A percentile compares a stretch with the other conserved stretches of the same genome.
Conservation (phyloP, 2,888 invertebrate species). For the Trissoscelio sp. region DNA sequence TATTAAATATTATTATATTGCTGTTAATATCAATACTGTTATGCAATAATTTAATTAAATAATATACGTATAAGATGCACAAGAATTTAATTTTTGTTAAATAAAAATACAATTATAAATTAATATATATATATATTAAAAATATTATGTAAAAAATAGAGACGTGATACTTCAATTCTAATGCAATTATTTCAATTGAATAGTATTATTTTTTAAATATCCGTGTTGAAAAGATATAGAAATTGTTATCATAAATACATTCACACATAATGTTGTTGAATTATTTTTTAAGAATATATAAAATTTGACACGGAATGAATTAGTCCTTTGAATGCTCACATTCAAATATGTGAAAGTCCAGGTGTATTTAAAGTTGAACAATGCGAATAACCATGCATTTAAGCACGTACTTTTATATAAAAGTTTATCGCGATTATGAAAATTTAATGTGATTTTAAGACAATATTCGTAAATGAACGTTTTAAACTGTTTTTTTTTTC, state of each 20-base stretch:
- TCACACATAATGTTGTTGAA: neutral
- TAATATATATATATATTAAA: neutral
- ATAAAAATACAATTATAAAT: neutral
- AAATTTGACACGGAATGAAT: neutral
- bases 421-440: slow-evolving; percentile 11
- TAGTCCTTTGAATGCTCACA: slow-evolving; percentile 13
- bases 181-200: neutral
- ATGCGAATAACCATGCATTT: slow-evolving; percentile 15
- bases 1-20: too few relatives aligned
- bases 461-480: slow-evolving; percentile 16
- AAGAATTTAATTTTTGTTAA: neutral
- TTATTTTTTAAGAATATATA: neutral
- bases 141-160: neutral
- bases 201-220: neutral
- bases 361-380: slow-evolving; percentile 8
- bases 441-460: slow-evolving; percentile 4
- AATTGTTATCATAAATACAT: neutral
- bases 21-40: too few relatives aligned
- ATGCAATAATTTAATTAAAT: too few relatives aligned
- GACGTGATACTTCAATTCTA: too few relatives aligned
- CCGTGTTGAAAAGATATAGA: too few relatives aligned
- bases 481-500: neutral
- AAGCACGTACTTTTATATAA: slow-evolving; percentile 15
- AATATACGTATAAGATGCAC: neutral
- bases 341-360: slow-evolving; percentile 8